Evolutionary conservation across 2,888 invertebrate species (phyloP), one percentile per base, ranked within the genome.

Genomic region (Callimorpha dominula): DNA sequence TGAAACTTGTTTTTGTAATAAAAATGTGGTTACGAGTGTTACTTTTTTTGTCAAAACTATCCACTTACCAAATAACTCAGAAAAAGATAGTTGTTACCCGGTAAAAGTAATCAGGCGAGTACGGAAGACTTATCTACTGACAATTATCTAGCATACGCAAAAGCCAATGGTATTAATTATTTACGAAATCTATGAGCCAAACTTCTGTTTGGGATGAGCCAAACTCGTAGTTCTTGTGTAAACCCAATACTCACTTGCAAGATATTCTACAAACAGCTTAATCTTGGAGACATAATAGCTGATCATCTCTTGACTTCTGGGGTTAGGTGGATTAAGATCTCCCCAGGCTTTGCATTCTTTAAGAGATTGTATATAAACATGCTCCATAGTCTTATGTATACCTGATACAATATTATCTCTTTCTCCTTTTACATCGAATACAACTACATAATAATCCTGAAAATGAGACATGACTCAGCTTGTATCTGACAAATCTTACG

Each of bases 251-350:
- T 90, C 82, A 95, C 95, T 94, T 74, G 87, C 94, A 76, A 95
- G 90, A 81, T 94, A 95, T 73, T 95, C 94, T 74, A 93, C 89
- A 73, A 95, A 95, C 31, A 95, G 80, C 90, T 91, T 91, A 71
- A 95, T 92, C 84, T 93, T 95, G 1, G 94, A 93, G 74, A 93
- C 83, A 62, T 95, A 95, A 40, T 86, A 81, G 54, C 91, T 92
- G 46, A 94, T 94, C 15, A 92, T 92, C 9, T 92, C 91, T 54
- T 78, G 85, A 78, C 95, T 95, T 31, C 87, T 91, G 0, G 95
- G 95, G 72, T 95, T 95, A 0, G 95, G 95, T 0, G 95, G 95
- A 75, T 95, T 96, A 4, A 96, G 83, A 63, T 94, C 91, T 42
- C 96, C 96, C 95, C 95, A 95, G 1, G 89, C 92, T 74, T 89